Base-by-base conservation (phyloP, 2,888 invertebrate species). In the Caenorhabditis wallacei region DNA sequence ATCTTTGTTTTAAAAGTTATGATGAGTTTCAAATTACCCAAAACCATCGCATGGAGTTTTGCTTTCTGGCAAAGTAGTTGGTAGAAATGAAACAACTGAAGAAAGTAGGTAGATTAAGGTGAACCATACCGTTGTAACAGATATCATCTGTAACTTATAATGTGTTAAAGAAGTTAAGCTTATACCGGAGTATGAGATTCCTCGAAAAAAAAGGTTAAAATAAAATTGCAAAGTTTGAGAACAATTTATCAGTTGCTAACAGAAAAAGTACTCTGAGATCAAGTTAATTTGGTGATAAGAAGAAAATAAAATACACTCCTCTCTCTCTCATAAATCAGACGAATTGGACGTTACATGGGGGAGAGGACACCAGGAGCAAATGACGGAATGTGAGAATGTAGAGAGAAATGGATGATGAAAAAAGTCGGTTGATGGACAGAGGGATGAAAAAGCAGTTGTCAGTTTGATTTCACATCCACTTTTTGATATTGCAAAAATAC, bases 1-100 rank as follows among this genome's bases (percentile, higher is more conserved):
- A n/a, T 26, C 13, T 13, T 43, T 13, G 35, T 35, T 35, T n/a
- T n/a, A n/a, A n/a, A n/a, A n/a, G n/a, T n/a, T n/a, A n/a, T n/a
- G n/a, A n/a, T n/a, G n/a, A n/a, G n/a, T 30, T 30, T 30, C 46
- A 13, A 72, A 63, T 66, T n/a, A 82, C 82, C 76, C 71, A 26
- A 66, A 72, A 5, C 59, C 72, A 0, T 37, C 68, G 20, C 82
- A 82, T 48, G 72, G 53, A 16, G 66, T 8, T 13, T 35, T 43
- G 20, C 63, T 75, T 22, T 64, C 37, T n/a, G 75, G 48, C 8
- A 70, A n/a, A 43, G 59, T 61, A 7, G 81, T 81, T 1, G 81
- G 81, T 16, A 80, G 37, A 37, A 26, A 71, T 11, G 71, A 63
- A 2, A 18, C 4, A 30, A 35, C 66, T 1, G 51, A n/a, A 53